A percentile compares a stretch with the other conserved stretches of the same genome.
phyloP scores from a whole-genome alignment of 2,113 vertebrate genomes.

The Saimiri boliviensis region DNA sequence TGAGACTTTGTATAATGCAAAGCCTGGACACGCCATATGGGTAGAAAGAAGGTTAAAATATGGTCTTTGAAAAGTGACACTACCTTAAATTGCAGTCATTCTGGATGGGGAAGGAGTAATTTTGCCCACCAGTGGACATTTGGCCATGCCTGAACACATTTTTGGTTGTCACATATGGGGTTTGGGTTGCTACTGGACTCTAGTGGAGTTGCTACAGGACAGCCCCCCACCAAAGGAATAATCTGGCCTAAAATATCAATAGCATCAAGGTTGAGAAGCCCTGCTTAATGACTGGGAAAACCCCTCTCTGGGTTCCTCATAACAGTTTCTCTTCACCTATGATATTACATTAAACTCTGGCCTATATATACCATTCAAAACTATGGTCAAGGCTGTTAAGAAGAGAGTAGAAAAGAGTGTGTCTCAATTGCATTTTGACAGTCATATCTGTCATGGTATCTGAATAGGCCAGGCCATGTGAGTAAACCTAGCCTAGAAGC shows the following conservation, averaged over 20 bases:
- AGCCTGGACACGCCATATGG: background rate
- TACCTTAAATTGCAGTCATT: slow-evolving; percentile 38
- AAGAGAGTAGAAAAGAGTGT: background rate
- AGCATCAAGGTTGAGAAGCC: background rate
- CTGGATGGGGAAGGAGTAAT: background rate
- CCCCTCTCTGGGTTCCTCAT: background rate
- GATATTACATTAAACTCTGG: background rate
- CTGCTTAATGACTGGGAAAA: background rate
- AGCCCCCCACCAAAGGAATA: background rate
- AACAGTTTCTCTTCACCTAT: background rate
- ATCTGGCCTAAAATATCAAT: background rate
- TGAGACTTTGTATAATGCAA: slow-evolving; percentile 4
- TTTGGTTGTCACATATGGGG: background rate
- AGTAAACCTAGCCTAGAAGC: background rate
- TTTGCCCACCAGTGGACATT: background rate
- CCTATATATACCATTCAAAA: background rate
- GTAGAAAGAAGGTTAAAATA: slow-evolving; percentile 13
- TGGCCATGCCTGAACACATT: background rate
- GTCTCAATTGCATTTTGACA: background rate
- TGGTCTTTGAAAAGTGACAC: slow-evolving; percentile 20
- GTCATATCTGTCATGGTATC: background rate
- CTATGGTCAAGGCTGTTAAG: background rate
- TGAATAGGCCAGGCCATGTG: background rate
- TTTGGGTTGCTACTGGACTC: background rate
- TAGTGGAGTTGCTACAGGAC: background rate